A percentile compares a stretch with the other conserved stretches of the same genome.
These are phyloP conservation scores for Hirudo medicinalis DNA, from an alignment of 1,140 invertebrate species.

Conservation along the genomic window DNA sequence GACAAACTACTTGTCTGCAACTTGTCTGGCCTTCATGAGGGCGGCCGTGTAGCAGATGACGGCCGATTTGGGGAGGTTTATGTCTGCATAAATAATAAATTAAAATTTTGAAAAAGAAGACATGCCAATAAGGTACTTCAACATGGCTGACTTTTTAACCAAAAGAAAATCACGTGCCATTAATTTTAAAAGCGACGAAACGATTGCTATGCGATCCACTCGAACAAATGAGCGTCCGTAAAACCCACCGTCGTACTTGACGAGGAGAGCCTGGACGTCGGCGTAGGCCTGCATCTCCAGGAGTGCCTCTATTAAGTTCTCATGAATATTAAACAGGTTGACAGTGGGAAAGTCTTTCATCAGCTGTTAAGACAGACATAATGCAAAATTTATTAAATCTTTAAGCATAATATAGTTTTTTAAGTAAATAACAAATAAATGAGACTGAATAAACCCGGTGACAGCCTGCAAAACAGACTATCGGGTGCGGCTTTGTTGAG, in stretches of 20 bases:
- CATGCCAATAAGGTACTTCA: too few relatives aligned
- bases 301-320: conserved; percentile 89
- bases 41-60: conserved; percentile 95
- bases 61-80: conserved; percentile 83
- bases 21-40: conserved; percentile 74
- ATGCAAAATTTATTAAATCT: conserved; percentile 27
- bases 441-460: background rate
- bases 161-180: too few relatives aligned
- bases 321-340: conserved; percentile 88
- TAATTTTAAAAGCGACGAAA: too few relatives aligned
- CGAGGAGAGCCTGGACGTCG: conserved; percentile 86
- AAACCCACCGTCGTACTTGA: conserved; percentile 69
- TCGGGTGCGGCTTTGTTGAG: background rate
- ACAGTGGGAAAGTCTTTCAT: conserved; percentile 95
- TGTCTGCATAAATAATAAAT: conserved; percentile 51
- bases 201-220: background rate
- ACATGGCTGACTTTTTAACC: too few relatives aligned
- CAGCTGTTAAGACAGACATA: conserved; percentile 44
- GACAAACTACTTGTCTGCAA: conserved; percentile 64
- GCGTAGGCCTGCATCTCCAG: conserved; percentile 91
- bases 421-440: conserved; percentile 3
- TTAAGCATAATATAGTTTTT: too few relatives aligned
- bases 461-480: background rate
- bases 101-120: background rate
- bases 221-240: background rate